phyloP scores from a whole-genome alignment of 2,888 invertebrate species.

The Aproaerema taeniolella region DNA sequence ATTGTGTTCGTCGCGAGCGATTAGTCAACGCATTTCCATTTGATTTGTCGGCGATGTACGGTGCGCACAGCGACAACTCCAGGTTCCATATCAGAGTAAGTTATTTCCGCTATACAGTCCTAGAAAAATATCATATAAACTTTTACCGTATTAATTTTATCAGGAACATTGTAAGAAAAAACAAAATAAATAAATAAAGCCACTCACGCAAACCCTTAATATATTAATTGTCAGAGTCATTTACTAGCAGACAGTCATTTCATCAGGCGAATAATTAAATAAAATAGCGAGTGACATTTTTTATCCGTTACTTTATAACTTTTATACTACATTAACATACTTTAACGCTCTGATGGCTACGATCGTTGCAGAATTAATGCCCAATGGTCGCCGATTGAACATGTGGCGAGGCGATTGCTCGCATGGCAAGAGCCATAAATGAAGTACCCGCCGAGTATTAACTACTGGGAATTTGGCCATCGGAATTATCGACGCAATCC shows the following conservation, averaged over 20 bases:
- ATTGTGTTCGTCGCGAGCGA: slow-evolving; percentile 53
- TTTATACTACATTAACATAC: slow-evolving; percentile 51
- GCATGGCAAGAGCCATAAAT: slow-evolving; percentile 52
- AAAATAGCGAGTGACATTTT: slow-evolving; percentile 39
- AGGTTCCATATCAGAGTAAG: slow-evolving; percentile 54
- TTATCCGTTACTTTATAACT: slow-evolving; percentile 37
- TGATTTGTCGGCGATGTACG: slow-evolving; percentile 54
- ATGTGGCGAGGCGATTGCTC: slow-evolving; percentile 42
- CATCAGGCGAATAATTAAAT: slow-evolving; percentile 37
- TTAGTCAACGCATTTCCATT: slow-evolving; percentile 50
- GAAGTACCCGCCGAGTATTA: slow-evolving; percentile 50
- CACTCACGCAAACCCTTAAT: no score
- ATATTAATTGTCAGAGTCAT: slow-evolving; percentile 9
- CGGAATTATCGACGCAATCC: slow-evolving; percentile 61
- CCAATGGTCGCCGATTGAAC: slow-evolving; percentile 40
- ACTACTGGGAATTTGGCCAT: slow-evolving; percentile 61
- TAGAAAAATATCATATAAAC: background rate
- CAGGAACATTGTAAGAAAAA: no score
- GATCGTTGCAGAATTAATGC: slow-evolving; percentile 56
- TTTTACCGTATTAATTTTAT: background rate
- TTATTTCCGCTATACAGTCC: no score
- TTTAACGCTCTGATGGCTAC: slow-evolving; percentile 47
- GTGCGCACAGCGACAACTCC: slow-evolving; percentile 41
- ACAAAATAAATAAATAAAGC: no score
- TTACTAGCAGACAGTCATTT: no score